phyloP scores from a whole-genome alignment of 1,140 invertebrate genomes.

The Calephelis nemesis region DNA sequence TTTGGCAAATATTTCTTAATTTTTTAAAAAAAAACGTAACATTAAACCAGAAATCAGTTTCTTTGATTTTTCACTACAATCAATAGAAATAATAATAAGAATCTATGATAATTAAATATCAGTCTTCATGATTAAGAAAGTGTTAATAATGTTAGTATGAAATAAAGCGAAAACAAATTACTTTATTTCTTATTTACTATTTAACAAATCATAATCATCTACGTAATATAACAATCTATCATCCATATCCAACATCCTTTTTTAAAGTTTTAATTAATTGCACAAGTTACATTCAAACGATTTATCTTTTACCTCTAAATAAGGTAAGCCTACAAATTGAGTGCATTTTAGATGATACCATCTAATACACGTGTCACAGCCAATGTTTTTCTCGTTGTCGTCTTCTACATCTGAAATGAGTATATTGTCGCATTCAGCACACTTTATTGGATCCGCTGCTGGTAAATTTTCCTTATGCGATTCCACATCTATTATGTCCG shows the following conservation, averaged over 20 bases:
- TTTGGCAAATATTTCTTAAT: neutral
- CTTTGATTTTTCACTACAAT: no score
- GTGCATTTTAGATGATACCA: constrained; percentile 27
- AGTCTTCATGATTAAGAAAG: no score
- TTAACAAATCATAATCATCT: neutral
- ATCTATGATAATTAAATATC: no score
- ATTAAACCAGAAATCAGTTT: no score
- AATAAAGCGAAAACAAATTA: no score
- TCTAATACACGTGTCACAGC: constrained; percentile 19
- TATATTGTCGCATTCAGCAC: constrained; percentile 26
- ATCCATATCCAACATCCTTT: neutral
- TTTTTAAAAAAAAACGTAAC: neutral
- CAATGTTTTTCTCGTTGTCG: constrained; percentile 25
- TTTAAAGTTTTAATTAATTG: constrained; percentile 14
- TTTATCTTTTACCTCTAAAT: constrained; percentile 24
- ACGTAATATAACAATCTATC: neutral
- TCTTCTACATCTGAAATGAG: constrained; percentile 26
- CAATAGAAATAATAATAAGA: no score
- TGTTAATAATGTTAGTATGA: no score
- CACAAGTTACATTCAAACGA: constrained; percentile 27
- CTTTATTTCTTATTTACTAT: no score
- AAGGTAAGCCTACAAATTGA: constrained; percentile 22
- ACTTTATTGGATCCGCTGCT: constrained; percentile 18
- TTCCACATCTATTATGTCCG: constrained; percentile 13
- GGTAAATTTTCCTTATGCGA: constrained; percentile 25